Conservation (phyloP, 2,797 vertebrate species). For the Pelobates cultripes region DNA sequence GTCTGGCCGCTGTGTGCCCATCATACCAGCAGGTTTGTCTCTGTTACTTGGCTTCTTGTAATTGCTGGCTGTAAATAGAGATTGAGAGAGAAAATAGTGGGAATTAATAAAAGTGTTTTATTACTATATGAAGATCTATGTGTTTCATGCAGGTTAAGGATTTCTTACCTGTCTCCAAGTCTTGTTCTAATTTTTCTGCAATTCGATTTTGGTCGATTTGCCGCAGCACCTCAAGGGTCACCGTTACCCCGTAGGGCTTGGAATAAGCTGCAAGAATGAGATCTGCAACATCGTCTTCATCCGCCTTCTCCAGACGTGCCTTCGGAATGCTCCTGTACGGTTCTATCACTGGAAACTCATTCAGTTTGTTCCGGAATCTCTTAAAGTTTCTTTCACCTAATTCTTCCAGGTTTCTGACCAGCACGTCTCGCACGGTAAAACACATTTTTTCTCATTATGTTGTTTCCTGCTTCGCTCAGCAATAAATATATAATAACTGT, state of each 20-base stretch:
- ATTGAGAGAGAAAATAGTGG: too few relatives aligned
- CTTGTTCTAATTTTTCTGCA: neutral
- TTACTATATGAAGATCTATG: too few relatives aligned
- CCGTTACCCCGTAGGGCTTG: constrained; percentile 1
- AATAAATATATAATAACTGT: neutral
- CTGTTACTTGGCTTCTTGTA: too few relatives aligned
- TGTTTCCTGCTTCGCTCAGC: too few relatives aligned
- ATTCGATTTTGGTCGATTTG: neutral
- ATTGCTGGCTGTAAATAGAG: too few relatives aligned
- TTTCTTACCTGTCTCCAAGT: neutral
- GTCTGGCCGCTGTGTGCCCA: too few relatives aligned
- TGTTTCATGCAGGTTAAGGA: too few relatives aligned
- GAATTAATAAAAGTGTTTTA: too few relatives aligned
- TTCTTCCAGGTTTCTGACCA: neutral
- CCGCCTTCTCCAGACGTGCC: neutral
- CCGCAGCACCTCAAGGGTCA: constrained; percentile 6
- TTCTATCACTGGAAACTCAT: neutral
- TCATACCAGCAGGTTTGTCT: too few relatives aligned
- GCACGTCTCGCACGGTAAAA: constrained; percentile 13
- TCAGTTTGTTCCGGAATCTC: constrained; percentile 29
- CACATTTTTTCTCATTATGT: neutral
- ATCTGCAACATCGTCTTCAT: neutral
- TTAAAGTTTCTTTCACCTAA: constrained; percentile 15
- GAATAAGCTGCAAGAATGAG: neutral
- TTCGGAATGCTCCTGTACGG: constrained; percentile 6